phyloP scores from a whole-genome alignment of 64 coral and sea anemone genomes.

The Acropora tenuis region DNA sequence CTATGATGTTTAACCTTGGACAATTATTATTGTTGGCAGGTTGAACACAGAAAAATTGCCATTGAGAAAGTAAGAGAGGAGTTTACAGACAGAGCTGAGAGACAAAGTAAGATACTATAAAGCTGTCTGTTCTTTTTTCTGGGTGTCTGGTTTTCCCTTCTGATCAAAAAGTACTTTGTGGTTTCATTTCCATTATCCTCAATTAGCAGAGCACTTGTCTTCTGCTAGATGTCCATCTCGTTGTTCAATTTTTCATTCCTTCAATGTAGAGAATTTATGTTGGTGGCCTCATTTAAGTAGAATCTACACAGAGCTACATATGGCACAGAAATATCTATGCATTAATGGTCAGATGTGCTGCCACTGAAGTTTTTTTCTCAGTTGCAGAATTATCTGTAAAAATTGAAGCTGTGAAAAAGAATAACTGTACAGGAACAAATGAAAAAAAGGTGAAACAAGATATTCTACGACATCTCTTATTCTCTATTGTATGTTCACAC shows the following conservation, averaged over 20 bases:
- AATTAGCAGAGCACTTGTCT: no score
- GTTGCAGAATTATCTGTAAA: constrained; percentile 35
- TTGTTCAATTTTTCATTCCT: no score
- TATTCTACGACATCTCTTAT: no score
- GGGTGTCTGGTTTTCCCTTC: no score
- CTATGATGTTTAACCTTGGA: neutral
- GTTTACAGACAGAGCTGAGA: constrained; percentile 46
- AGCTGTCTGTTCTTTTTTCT: neutral
- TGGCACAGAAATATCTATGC: neutral
- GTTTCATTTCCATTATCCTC: no score
- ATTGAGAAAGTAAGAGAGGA: constrained; percentile 49
- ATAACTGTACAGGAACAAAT: constrained; percentile 30
- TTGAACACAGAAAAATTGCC: constrained; percentile 71
- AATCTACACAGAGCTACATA: no score
- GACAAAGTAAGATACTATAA: constrained; percentile 40
- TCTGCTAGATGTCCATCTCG: no score
- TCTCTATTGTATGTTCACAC: no score
- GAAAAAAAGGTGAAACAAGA: neutral
- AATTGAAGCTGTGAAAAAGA: constrained; percentile 27
- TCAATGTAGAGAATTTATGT: no score
- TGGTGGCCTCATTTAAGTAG: no score
- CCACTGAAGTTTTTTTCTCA: neutral
- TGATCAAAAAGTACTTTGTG: no score
- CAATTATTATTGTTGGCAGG: constrained; percentile 29
- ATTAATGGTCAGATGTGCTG: neutral